Percentiles rank a stretch among this genome's conserved stretches.
phyloP scores from a whole-genome alignment of 2,113 vertebrate genomes.

The Anolis sagrei region DNA sequence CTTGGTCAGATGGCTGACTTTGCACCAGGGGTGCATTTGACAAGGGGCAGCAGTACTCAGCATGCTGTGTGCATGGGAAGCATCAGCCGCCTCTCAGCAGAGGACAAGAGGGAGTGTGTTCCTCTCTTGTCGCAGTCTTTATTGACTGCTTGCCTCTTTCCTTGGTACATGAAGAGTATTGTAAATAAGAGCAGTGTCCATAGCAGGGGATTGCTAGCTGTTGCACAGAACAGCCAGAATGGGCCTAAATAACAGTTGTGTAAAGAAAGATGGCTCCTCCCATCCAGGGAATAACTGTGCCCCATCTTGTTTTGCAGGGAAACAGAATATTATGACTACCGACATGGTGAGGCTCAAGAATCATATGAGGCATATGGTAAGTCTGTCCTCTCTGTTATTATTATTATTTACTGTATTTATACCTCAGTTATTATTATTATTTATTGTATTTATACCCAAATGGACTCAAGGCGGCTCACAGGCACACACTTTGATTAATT shows the following conservation, averaged over 20 bases:
- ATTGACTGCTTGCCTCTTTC: neutral
- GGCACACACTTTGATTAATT: no score
- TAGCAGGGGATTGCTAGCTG: neutral
- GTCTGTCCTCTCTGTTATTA: slow-evolving; percentile 51
- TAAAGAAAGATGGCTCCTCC: neutral
- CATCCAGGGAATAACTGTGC: neutral
- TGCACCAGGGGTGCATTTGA: no score
- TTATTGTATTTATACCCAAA: no score
- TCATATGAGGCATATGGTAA: slow-evolving; percentile 93
- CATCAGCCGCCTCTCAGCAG: neutral
- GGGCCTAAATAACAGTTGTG: neutral
- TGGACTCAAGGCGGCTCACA: no score
- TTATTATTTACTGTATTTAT: no score
- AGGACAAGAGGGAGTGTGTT: neutral
- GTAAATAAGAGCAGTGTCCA: neutral
- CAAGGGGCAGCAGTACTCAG: neutral
- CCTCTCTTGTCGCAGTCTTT: neutral
- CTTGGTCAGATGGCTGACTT: neutral
- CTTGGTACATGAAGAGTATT: no score
- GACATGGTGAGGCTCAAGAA: slow-evolving; percentile 94
- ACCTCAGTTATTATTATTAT: no score
- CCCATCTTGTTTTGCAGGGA: slow-evolving; percentile 80
- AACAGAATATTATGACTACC: slow-evolving; percentile 98
- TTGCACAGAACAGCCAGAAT: neutral
- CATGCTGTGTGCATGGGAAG: no score